Evolutionary conservation across 2,113 vertebrate genomes (phyloP).

Genomic region (Pomatorhinus ruficollis): DNA sequence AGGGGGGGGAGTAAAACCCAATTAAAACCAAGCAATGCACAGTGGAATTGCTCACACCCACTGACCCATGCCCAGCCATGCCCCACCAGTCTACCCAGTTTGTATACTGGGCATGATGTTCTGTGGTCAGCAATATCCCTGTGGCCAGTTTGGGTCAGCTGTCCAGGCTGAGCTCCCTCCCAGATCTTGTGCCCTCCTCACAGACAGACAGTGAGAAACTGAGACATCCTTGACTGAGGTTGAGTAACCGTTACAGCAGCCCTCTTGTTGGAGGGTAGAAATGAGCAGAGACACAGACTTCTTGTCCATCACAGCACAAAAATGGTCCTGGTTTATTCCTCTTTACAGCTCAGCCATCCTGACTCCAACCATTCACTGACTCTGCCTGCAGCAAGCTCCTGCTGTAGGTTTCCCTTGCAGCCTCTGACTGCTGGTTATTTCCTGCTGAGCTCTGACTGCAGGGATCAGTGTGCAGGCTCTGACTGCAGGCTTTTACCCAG

Average conservation of each 20-base stretch:
- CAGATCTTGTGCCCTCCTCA: neutral
- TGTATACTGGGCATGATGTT: rapidly evolving
- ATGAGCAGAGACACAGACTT: neutral
- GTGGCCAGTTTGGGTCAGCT: neutral
- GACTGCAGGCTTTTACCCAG: neutral
- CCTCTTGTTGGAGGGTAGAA: neutral
- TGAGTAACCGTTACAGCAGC: neutral
- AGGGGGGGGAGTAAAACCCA: neutral
- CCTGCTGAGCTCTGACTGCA: neutral
- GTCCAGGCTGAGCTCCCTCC: neutral
- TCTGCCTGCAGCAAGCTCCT: neutral
- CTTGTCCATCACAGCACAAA: neutral
- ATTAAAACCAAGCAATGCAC: neutral
- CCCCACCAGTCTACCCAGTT: neutral
- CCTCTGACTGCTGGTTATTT: neutral
- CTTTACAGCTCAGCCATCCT: neutral
- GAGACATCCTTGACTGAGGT: neutral
- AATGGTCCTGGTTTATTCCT: neutral
- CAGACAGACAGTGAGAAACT: neutral
- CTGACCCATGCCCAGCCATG: neutral
- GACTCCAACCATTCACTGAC: neutral
- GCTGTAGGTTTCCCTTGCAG: neutral
- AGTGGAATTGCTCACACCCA: neutral
- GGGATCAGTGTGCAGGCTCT: no score
- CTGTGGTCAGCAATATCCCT: no score